Evolutionary conservation across 2,797 vertebrate genomes (phyloP).

Genomic region (Gymnocypris eckloni): DNA sequence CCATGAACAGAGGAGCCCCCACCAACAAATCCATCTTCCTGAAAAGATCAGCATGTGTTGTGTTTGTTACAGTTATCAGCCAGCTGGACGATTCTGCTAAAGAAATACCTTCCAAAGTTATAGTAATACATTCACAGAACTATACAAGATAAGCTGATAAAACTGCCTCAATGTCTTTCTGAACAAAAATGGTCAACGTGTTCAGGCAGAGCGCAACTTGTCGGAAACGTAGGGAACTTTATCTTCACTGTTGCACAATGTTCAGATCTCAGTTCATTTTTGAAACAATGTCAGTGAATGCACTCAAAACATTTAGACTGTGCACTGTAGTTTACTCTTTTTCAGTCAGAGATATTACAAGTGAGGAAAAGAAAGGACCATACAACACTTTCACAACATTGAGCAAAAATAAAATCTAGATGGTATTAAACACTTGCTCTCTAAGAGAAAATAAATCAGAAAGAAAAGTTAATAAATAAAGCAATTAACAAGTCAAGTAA

Average conservation of each 20-base stretch:
- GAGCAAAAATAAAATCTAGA: too few relatives aligned
- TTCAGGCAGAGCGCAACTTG: slow-evolving; percentile 22
- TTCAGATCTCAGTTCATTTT: neutral
- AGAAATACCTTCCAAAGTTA: neutral
- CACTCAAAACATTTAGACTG: neutral
- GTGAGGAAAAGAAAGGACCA: too few relatives aligned
- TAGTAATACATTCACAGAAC: neutral
- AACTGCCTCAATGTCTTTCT: neutral
- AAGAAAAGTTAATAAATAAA: too few relatives aligned
- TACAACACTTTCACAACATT: too few relatives aligned
- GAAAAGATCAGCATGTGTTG: slow-evolving; percentile 6
- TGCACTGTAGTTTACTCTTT: too few relatives aligned
- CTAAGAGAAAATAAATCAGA: too few relatives aligned
- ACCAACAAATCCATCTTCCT: slow-evolving; percentile 88
- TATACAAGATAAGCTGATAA: neutral
- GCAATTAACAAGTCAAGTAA: too few relatives aligned
- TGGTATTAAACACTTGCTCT: too few relatives aligned
- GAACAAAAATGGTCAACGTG: slow-evolving; percentile 22
- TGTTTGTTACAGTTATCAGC: neutral
- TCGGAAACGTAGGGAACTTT: neutral
- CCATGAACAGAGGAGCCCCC: slow-evolving; percentile 96
- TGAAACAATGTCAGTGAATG: neutral
- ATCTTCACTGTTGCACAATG: slow-evolving; percentile 15
- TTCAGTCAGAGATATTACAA: too few relatives aligned
- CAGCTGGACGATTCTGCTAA: neutral